Base-by-base conservation (phyloP, 2,888 invertebrate species). In the Eupithecia tripunctaria region DNA sequence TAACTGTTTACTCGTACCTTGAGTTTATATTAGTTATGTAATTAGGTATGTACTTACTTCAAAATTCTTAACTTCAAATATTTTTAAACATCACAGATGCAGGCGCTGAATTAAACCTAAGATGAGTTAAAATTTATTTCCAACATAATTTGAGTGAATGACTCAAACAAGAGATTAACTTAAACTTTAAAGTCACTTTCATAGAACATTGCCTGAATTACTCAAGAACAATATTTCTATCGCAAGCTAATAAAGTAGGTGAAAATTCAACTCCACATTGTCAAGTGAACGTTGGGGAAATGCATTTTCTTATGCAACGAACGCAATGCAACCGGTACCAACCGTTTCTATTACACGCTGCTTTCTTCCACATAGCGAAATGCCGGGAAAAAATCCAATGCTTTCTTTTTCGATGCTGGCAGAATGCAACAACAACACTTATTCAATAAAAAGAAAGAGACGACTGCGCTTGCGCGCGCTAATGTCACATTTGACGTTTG, bases 341-440 rank as follows among this genome's bases (percentile, higher is more conserved):
- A 88, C 83, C 85, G 89, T 93, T 94, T 93, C 93, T 93, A 92
- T 91, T 91, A 93, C 93, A 91, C 89, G 89, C 87, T 93, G 94
- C 94, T 94, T 94, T 94, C 94, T 92, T 94, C 91, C 91, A 87
- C 94, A 93, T 91, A 84, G 89, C 87, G 90, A 90, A 92, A 91
- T 92, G 91, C 82, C 86, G 86, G 82, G 78, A 85, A 89, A 93
- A 90, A 91, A 93, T 89, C 84, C 83, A 84, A 87, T 93, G 94
- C 94, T 94, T 94, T 94, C 94, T 94, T 94, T 94, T 93, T 94
- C 94, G 92, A 93, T 93, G 93, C 91, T 91, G 90, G 84, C 78
- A 82, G 78, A 78, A 75, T 67, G 86, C 85, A 88, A 92, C 73
- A 83, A 80, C 69, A 68, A 80, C 80, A 86, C 38, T 43, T 79